Base-by-base conservation (phyloP, 2,113 vertebrate genomes). In the Alaudala cheleensis region DNA sequence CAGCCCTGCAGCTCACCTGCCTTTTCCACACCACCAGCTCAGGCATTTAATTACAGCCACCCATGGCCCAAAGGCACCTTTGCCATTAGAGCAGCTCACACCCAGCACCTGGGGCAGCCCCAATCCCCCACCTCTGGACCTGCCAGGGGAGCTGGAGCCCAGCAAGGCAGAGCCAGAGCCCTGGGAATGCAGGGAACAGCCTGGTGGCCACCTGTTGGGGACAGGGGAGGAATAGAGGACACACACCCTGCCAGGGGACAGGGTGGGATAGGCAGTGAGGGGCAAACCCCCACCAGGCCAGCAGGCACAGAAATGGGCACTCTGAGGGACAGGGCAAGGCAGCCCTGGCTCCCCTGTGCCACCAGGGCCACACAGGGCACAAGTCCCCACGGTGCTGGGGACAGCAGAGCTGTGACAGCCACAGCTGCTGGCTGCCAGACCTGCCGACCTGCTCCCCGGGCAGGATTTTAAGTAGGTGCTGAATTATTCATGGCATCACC, bases 401-500 rank as follows among this genome's bases (percentile, higher is more conserved):
- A 57, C 11, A 23, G 67, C 88, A 83, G 85, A 4, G 10, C 71
- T 13, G 62, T 2, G 49, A 13, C 14, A 11, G 61, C 51, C 23
- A 1, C 56, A 25, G 84, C 26, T 9, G 53, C 91, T 73, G 83
- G 86, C 89, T 69, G 53, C 71, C 80, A 70, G 95, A 89, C 88
- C 86, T 33, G 64, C 64, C 2, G 5, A 10, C 39, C 71, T 28
- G 73, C 76, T 56, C 67, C 15, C n/a, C 3, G 28, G 80, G 77
- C 91, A 76, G 28, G 89, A 93, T 81, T 93, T 91, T 88, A 92
- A 94, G 85, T 3, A 53, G 4, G 0, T 17, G 33, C 86, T 91
- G 70, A 91, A 92, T 95, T 93, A 95, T 89, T 91, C 93, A 90
- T 47, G 24, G 39, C 21, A 24, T 29, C n/a, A 21, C 61, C 8